Base-by-base conservation (phyloP, 2,113 vertebrate genomes). In the Nesospiza acunhae region DNA sequence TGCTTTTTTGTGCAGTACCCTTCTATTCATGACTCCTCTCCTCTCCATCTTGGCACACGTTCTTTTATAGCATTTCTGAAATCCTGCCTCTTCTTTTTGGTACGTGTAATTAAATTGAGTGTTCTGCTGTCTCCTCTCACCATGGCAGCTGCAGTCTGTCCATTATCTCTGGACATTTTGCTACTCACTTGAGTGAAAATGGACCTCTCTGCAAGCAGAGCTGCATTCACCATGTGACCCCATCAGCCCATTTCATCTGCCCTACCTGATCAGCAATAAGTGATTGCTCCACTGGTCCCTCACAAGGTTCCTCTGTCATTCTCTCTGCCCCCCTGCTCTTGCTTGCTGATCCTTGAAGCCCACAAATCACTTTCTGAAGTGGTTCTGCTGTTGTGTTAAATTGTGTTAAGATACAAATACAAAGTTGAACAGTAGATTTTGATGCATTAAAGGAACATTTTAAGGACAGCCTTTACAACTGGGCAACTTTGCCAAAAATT, bases 281-380 rank as follows among this genome's bases (percentile, higher is more conserved):
- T 26, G 28, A 2, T 15, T 53, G 63, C n/a, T 44, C 3, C 0
- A 0, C 37, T 47, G 33, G 14, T 44, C 37, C 58, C 42, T 73
- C 56, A 11, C 5, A 14, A 22, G 33, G 28, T 70, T 88, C 55
- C 63, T 80, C 39, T 74, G 10, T 27, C 59, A 41, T 27, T 26
- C 33, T 67, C 59, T 60, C 68, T 91, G 27, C 47, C 84, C 59
- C 30, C 23, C 41, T 63, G 26, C 68, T 69, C 28, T 41, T 56
- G 6, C 1, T 33, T 93, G n/a, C 73, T 6, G 1, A 15, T 26
- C 26, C 26, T 28, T 21, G 31, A 62, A 69, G 39, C 64, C n/a
- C 5, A 1, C 41, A 68, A 44, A 64, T 56, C 28, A 30, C 41
- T 82, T 70, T 24, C 67, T 55, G 10, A 87, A 74, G 14, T 53